Conservation (phyloP, 2,888 invertebrate genomes). For the Leuctra nigra region DNA sequence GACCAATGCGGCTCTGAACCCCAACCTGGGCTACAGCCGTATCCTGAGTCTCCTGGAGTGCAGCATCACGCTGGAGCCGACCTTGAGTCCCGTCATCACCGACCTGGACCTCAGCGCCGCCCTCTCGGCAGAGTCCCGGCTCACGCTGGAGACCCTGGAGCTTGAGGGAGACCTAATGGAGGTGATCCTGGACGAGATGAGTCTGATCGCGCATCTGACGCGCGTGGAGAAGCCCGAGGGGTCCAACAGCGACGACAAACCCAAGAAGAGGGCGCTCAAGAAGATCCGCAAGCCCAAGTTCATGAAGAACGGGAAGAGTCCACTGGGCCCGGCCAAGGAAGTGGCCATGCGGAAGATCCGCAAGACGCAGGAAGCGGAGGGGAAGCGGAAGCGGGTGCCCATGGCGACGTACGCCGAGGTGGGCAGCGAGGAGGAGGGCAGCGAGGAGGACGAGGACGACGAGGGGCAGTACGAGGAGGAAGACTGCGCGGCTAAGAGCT, state of each 20-base stretch:
- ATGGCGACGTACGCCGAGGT: background rate
- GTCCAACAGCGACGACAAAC: background rate
- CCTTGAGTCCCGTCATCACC: background rate
- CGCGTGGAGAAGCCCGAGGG: conserved; percentile 42
- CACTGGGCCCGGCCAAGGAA: background rate
- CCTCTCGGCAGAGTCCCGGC: background rate
- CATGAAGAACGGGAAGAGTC: background rate
- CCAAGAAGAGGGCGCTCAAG: background rate
- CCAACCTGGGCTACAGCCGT: conserved; percentile 46
- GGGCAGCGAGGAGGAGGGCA: background rate
- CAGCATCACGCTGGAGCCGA: background rate
- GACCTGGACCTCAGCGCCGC: background rate
- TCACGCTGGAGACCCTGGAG: conserved; percentile 51
- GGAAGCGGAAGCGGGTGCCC: background rate
- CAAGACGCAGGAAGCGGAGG: background rate
- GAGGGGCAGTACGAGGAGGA: conserved; percentile 39
- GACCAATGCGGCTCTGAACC: conserved; percentile 56
- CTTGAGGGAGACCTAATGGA: conserved; percentile 89
- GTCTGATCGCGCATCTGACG: conserved; percentile 68
- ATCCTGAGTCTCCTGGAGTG: conserved; percentile 31
- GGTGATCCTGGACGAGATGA: conserved; percentile 78
- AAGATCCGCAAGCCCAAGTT: background rate
- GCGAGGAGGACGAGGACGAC: background rate
- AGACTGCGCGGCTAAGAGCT: conserved; percentile 63
- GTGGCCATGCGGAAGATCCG: background rate